phyloP scores from a whole-genome alignment of 1,140 invertebrate species.

The Chrysomallon squamiferum region DNA sequence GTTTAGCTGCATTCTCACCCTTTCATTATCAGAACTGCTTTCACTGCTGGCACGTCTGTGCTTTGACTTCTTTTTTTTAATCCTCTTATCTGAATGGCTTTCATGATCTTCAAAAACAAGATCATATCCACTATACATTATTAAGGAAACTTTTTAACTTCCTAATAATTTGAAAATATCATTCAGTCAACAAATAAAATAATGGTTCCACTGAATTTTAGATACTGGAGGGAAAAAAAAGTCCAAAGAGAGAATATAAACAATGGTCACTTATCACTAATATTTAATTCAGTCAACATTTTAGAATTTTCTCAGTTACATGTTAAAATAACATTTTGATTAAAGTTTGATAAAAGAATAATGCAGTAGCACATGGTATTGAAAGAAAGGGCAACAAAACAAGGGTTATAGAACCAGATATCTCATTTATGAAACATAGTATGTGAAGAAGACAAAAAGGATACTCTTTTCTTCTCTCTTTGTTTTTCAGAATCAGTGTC shows the following conservation, averaged over 20 bases:
- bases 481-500: slow-evolving; percentile 37
- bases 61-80: background rate
- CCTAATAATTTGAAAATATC: background rate
- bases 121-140: slow-evolving; percentile 39
- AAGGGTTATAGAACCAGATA: too few relatives aligned
- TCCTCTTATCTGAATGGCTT: slow-evolving; percentile 12
- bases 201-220: background rate
- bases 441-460: too few relatives aligned
- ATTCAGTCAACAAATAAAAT: background rate
- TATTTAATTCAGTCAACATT: background rate
- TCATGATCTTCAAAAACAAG: slow-evolving; percentile 41
- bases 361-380: too few relatives aligned
- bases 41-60: slow-evolving; percentile 2
- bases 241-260: background rate
- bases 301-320: background rate
- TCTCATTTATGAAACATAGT: too few relatives aligned
- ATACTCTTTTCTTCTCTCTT: slow-evolving; percentile 46
- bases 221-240: background rate
- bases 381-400: too few relatives aligned
- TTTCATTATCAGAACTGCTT: background rate
- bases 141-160: slow-evolving; percentile 15
- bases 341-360: too few relatives aligned
- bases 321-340: too few relatives aligned
- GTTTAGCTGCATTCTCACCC: too few relatives aligned
- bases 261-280: too few relatives aligned